A percentile compares a stretch with the other conserved stretches of the same genome.
Evolutionary conservation across 2,888 invertebrate genomes (phyloP).

Genomic region (Pterostichus niger): DNA sequence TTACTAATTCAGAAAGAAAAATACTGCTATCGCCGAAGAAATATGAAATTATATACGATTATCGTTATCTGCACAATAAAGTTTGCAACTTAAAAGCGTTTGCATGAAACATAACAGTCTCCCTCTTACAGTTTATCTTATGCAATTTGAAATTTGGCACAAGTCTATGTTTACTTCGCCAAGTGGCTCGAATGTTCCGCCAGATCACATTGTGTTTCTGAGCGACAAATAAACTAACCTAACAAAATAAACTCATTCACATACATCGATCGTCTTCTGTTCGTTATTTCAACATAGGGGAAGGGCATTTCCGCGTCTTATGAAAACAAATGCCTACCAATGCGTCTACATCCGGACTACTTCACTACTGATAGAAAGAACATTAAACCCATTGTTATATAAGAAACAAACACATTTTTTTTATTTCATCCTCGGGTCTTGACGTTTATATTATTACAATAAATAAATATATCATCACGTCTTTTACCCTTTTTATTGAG

Average conservation of each 20-base stretch:
- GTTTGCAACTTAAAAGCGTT: neutral
- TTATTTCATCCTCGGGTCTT: too few relatives aligned
- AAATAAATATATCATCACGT: too few relatives aligned
- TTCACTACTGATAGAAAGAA: neutral
- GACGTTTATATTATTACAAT: too few relatives aligned
- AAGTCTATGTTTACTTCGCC: constrained; percentile 8
- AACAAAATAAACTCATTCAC: constrained; percentile 37
- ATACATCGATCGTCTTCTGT: constrained; percentile 30
- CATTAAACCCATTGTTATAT: too few relatives aligned
- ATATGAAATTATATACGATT: neutral
- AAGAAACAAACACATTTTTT: too few relatives aligned
- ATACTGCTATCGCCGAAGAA: too few relatives aligned
- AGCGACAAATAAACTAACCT: constrained; percentile 25
- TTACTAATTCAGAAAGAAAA: too few relatives aligned
- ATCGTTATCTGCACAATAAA: constrained; percentile 8
- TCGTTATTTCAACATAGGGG: neutral
- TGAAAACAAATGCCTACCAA: neutral
- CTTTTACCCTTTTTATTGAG: too few relatives aligned
- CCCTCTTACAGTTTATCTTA: constrained; percentile 5
- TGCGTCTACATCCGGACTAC: neutral
- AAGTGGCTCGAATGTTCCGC: neutral
- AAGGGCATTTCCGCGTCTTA: constrained; percentile 14
- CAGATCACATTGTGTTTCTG: constrained; percentile 4
- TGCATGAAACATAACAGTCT: constrained; percentile 6
- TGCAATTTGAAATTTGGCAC: constrained; percentile 32